Evolutionary conservation across 2,888 invertebrate species (phyloP).

Genomic region (Drosophila nigricruria): DNA sequence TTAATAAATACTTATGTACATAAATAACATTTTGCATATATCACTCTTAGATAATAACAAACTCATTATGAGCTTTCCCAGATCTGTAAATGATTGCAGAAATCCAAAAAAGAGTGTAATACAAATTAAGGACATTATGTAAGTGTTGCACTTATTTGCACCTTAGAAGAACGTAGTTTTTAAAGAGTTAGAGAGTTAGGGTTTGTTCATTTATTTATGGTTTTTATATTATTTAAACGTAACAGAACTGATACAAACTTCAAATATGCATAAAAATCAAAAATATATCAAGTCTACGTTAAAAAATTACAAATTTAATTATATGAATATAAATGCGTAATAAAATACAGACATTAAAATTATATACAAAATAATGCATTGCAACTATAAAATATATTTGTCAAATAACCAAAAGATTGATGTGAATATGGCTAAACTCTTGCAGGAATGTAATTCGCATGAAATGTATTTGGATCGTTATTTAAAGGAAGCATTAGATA

Average conservation of each 20-base stretch:
- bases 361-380: conserved; percentile 55
- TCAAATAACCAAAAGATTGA: conserved; percentile 12
- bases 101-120: conserved; percentile 9
- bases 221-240: conserved; percentile 9
- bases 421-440: conserved; percentile 5
- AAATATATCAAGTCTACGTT: conserved; percentile 50
- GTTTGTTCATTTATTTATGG: conserved; percentile 12
- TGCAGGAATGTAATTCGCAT: conserved; percentile 1
- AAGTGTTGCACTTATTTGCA: conserved; percentile 12
- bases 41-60: neutral
- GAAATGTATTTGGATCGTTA: neutral
- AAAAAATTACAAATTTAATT: conserved; percentile 34
- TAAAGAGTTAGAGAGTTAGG: neutral
- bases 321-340: conserved; percentile 34
- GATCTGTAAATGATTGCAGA: conserved; percentile 15
- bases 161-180: conserved; percentile 8
- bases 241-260: conserved; percentile 36
- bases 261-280: conserved; percentile 55
- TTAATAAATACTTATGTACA: neutral
- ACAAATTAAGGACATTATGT: conserved; percentile 9
- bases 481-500: neutral
- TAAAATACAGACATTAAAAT: conserved; percentile 49
- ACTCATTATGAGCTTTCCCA: conserved; percentile 4
- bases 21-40: neutral
- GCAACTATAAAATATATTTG: conserved; percentile 19